Percentiles rank a stretch among this genome's conserved stretches.
Evolutionary conservation across 1,140 invertebrate genomes (phyloP).

Genomic region (Ephestia elutella): DNA sequence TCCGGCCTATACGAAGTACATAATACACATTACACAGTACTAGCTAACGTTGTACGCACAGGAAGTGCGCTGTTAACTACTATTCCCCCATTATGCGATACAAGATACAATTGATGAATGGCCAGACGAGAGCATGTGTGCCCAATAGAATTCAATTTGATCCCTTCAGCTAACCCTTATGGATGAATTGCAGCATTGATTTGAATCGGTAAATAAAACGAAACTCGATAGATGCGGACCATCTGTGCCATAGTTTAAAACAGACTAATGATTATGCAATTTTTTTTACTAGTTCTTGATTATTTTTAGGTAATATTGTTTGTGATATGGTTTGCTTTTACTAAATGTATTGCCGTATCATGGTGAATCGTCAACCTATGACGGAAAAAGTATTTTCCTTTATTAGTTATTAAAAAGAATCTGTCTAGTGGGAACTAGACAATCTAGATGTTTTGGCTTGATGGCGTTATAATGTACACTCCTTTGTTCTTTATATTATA

Average conservation of each 20-base stretch:
- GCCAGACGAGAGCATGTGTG: conserved; percentile 55
- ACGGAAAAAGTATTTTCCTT: too few relatives aligned
- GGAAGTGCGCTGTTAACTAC: conserved; percentile 56
- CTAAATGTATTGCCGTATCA: too few relatives aligned
- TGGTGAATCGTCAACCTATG: too few relatives aligned
- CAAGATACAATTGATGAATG: conserved; percentile 64
- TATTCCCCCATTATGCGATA: conserved; percentile 54
- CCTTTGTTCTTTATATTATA: too few relatives aligned
- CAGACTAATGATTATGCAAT: not conserved
- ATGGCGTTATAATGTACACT: too few relatives aligned
- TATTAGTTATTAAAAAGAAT: too few relatives aligned
- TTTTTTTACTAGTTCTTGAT: not conserved
- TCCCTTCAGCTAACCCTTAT: conserved; percentile 60
- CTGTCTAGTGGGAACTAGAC: too few relatives aligned
- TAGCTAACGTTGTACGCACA: conserved; percentile 16
- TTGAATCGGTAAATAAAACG: conserved; percentile 61
- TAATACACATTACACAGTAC: not conserved
- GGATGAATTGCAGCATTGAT: conserved; percentile 51
- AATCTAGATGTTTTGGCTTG: too few relatives aligned
- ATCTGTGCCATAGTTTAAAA: not conserved
- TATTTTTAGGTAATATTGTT: too few relatives aligned
- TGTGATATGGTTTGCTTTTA: too few relatives aligned
- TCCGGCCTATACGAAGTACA: too few relatives aligned
- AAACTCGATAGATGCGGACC: conserved; percentile 7
- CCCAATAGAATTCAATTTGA: conserved; percentile 63